Base-by-base conservation (phyloP, 2,113 vertebrate species). In the Sitta europaea region DNA sequence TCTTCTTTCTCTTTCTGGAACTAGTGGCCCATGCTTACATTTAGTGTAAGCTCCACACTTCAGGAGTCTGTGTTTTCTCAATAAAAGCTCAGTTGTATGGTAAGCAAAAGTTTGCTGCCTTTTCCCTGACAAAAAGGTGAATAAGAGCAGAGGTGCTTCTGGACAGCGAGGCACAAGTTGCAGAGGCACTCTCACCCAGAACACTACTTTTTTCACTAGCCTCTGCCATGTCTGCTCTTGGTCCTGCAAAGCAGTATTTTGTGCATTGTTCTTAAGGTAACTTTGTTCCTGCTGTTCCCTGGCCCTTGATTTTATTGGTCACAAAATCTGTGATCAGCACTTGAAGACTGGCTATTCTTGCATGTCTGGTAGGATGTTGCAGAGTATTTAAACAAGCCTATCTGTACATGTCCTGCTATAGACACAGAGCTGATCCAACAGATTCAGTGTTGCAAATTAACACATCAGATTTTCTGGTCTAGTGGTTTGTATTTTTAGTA, bases 401-500 rank as follows among this genome's bases (percentile, higher is more conserved):
- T 77, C 42, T 20, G 31, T 71, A 57, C 5, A 6, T 10, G 11
- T 75, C 59, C 84, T 51, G 22, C 28, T 33, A 1, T 29, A 80
- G 51, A 53, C 62, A 35, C 35, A 78, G 47, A 70, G 25, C 8
- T 78, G 53, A 75, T 65, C 58, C 71, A 70, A 74, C 54, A 67
- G 31, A 65, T 80, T 90, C 47, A 16, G 17, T 73, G 22, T 36
- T 80, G 53, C 29, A 83, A 81, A 90, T n/a, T 50, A 57, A 22
- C 53, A 18, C 1, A 2, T 73, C 66, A 81, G 65, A n/a, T 79
- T 57, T 96, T 96, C 57, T 91, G 31, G 31, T 91, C 42, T 75
- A 74, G 53, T 77, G 48, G 45, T 86, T 78, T 88, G 15, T 91
- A 24, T 80, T 95, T 91, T 83, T 80, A 91, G 68, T 58, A 71